Conservation (phyloP, 2,797 vertebrate species). For the Bryconaethiops microstoma region DNA sequence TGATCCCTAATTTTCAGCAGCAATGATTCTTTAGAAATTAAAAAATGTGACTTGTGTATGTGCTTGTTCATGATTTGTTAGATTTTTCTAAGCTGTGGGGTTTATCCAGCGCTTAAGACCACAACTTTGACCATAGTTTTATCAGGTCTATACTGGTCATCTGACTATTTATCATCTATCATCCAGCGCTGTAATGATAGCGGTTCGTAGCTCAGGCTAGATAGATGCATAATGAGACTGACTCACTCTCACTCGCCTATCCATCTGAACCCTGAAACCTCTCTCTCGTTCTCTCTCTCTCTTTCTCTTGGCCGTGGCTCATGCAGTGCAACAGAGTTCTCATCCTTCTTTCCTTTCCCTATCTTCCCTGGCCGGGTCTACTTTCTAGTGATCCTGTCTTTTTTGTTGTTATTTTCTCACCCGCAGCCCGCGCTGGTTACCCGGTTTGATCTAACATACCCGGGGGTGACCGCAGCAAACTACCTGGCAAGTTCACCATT, state of each 20-base stretch:
- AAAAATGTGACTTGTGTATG: not conserved
- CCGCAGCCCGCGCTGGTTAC: slow-evolving; percentile 82
- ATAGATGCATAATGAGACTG: not conserved
- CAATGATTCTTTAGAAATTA: not conserved
- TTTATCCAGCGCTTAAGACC: not conserved
- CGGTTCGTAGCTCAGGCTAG: not conserved
- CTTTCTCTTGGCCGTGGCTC: slow-evolving; percentile 39
- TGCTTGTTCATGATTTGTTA: not conserved
- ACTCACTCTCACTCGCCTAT: slow-evolving; percentile 11
- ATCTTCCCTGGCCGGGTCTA: slow-evolving; percentile 39
- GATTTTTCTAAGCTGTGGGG: not conserved
- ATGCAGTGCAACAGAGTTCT: slow-evolving; percentile 60
- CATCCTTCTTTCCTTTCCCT: slow-evolving; percentile 44
- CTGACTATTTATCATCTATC: not conserved
- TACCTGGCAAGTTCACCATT: slow-evolving; percentile 79
- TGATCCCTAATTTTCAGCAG: not conserved
- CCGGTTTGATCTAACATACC: slow-evolving; percentile 82
- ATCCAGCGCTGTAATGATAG: too few relatives aligned
- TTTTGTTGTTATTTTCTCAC: slow-evolving; percentile 69
- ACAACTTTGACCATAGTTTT: not conserved
- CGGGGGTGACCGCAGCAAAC: slow-evolving; percentile 79
- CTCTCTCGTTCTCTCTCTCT: slow-evolving; percentile 28
- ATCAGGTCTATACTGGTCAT: not conserved
- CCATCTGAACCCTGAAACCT: not conserved
- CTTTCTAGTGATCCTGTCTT: slow-evolving; percentile 69